Evolutionary conservation across 2,797 vertebrate genomes (phyloP), one percentile per base, ranked within the genome.

Genomic region (Calcarius lapponicus): DNA sequence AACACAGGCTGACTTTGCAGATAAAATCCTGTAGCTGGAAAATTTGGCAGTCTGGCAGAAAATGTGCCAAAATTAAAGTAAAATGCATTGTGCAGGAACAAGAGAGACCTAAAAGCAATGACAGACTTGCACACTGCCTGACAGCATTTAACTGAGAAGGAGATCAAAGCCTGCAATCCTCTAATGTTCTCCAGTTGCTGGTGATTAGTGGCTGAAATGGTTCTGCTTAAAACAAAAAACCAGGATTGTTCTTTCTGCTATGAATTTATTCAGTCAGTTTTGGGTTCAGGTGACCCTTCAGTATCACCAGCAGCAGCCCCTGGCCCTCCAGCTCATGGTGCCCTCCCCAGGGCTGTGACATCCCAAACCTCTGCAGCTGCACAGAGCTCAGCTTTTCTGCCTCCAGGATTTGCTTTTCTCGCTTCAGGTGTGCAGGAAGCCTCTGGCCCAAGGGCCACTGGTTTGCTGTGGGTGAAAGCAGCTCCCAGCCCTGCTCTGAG

Each of bases 251-350:
- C 60, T 47, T 60, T 21, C 18, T 50, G 29, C 32, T 31, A 40
- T 28, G 20, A 66, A 56, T 50, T 21, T 26, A 26, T 32, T 71
- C 58, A 14, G 14, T 8, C 54, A 36, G 19, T 36, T 51, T 57
- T 26, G 65, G 14, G 26, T 47, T 62, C 43, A 26, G 47, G n/a
- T 34, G 45, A 64, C 26, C 50, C 45, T 31, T 53, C 9, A 42
- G 22, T 45, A 62, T 2, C 2, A 6, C 6, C 31, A 72, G 6
- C 25, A 60, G 29, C 71, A 36, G 19, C 2, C 0, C 15, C 24
- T 16, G 6, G 42, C 15, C 26, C 58, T 29, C 0, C 2, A 76
- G 70, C 29, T 76, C 36, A 4, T 1, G 1, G 8, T 8, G 5
- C 7, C 24, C 26, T 54, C 24, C 43, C 45, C 42, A 20, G 3